Base-by-base conservation (phyloP, 1,140 invertebrate species). In the Zelostemma sp. region DNA sequence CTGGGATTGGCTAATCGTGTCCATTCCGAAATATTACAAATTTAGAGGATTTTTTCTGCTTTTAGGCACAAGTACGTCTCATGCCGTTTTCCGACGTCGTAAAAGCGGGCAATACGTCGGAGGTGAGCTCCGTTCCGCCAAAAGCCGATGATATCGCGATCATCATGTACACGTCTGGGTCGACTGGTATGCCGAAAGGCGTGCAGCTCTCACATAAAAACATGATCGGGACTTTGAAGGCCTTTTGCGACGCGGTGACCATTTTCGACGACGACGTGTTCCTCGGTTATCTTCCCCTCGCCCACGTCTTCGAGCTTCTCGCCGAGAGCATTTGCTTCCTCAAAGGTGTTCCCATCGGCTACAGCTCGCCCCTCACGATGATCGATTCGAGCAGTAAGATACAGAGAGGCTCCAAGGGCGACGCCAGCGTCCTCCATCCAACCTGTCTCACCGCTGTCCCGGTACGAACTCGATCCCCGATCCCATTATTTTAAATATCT, bases 301-400 rank as follows among this genome's bases (percentile, higher is more conserved):
- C 98, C 38, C 98, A 99, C 86, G 97, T 99, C 1, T 94, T 99
- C 72, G 98, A 99, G 86, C 87, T 99, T 38, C 88, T 96, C 45
- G 90, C 91, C 6, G 93, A 94, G 76, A 91, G 88, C 69, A 88
- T 92, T 9, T 92, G 91, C 73, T 86, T 93, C 33, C 82, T 92
- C 35, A 89, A 87, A n/a, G 98, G 97, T 18, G 91, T 97, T n/a
- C 89, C 92, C 2, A 97, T 99, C 80, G 98, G 97, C 5, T 99
- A 99, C 84, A 98, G 96, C 1, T 96, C 96, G 0, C 94, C 97
- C 0, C 85, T 96, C 16, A 99, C 98, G 0, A 91, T 99, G 87
- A 93, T 98, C 35, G 97, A 99, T 82, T 92, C 94, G 2, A 96
- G 96, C 40, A 97, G 93, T 78, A 99, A 97, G 86, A 97, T 99